Evolutionary conservation across 2,888 invertebrate species (phyloP).

Genomic region (Agonopterix arenella): DNA sequence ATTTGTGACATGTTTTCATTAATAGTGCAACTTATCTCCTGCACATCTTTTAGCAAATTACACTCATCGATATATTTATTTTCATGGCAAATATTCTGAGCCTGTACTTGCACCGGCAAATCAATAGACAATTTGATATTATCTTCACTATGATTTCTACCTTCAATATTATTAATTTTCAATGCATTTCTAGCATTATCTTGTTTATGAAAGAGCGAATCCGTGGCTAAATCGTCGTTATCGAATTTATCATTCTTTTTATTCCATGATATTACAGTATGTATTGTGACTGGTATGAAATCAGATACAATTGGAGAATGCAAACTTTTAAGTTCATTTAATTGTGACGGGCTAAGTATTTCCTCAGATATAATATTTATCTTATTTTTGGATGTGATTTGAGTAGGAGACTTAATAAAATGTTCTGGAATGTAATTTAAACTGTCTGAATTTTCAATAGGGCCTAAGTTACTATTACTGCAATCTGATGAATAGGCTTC

Average conservation of each 20-base stretch:
- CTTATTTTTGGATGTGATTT: conserved; percentile 17
- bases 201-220: too few species aligned
- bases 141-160: too few species aligned
- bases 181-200: too few species aligned
- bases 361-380: conserved; percentile 41
- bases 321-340: conserved; percentile 19
- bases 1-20: neutral
- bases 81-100: neutral
- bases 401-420: conserved; percentile 1
- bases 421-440: conserved; percentile 3
- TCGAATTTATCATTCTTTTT: conserved; percentile 5
- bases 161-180: too few species aligned
- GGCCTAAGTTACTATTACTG: conserved; percentile 10
- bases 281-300: conserved; percentile 27
- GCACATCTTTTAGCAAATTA: neutral
- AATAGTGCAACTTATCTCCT: neutral
- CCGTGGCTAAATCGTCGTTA: neutral
- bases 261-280: conserved; percentile 22
- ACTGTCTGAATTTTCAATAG: conserved; percentile 1
- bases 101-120: neutral
- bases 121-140: too few species aligned
- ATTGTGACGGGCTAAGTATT: conserved; percentile 25
- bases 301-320: conserved; percentile 12
- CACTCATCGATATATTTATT: neutral
- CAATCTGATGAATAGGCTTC: conserved; percentile 16